These are phyloP conservation scores for Drosophila rubida DNA, from an alignment of 2,888 invertebrate genomes.

Conservation along the genomic window DNA sequence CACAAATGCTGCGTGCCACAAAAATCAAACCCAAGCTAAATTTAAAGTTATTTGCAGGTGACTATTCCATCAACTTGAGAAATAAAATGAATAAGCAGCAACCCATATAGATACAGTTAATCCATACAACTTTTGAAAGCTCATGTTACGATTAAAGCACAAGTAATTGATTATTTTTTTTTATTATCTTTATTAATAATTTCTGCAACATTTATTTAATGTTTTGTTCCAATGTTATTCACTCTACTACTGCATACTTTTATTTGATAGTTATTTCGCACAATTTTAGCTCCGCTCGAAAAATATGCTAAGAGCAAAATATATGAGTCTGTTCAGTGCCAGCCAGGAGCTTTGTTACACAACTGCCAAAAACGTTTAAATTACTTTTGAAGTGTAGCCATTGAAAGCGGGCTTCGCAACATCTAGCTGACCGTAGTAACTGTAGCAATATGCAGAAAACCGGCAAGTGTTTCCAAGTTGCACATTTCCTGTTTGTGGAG, in stretches of 20 bases:
- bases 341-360: slow-evolving; percentile 63
- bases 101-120: neutral
- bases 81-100: slow-evolving; percentile 23
- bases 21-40: slow-evolving; percentile 40
- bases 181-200: neutral
- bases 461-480: slow-evolving; percentile 44
- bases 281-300: slow-evolving; percentile 29
- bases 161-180: neutral
- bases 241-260: slow-evolving; percentile 1
- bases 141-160: neutral
- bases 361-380: slow-evolving; percentile 65
- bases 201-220: neutral
- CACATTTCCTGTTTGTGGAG: slow-evolving; percentile 70
- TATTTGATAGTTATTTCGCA: slow-evolving; percentile 23
- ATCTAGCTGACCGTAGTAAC: slow-evolving; percentile 38
- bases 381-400: slow-evolving; percentile 39
- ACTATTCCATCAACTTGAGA: slow-evolving; percentile 32
- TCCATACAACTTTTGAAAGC: neutral
- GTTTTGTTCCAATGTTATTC: neutral
- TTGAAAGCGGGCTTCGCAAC: slow-evolving; percentile 53
- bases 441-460: slow-evolving; percentile 34
- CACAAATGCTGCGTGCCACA: slow-evolving; percentile 44
- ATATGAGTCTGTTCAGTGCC: slow-evolving; percentile 27
- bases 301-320: slow-evolving; percentile 2
- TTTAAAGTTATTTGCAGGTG: slow-evolving; percentile 43